Percentiles rank a stretch among this genome's conserved stretches.
These are phyloP conservation scores for Temnopleurus reevesii DNA, from an alignment of 53 echinoderm and acorn worm species.

Conservation along the genomic window DNA sequence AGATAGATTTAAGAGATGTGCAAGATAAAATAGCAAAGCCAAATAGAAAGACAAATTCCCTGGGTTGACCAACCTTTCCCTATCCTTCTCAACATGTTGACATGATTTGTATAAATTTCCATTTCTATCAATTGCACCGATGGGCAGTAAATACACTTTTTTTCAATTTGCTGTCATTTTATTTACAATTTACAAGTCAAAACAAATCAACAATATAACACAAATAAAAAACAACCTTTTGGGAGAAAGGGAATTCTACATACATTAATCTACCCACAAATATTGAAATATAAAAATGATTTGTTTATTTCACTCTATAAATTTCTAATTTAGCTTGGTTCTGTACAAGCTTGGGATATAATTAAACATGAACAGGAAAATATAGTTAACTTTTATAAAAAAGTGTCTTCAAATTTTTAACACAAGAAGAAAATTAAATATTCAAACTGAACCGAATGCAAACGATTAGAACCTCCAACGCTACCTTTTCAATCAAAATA, in stretches of 20 bases:
- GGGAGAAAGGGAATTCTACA: not conserved
- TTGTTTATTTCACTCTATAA: not conserved
- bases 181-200: conserved; percentile 41
- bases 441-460: too few relatives aligned
- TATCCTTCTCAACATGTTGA: conserved; percentile 8
- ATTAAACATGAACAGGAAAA: too few relatives aligned
- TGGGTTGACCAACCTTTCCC: not conserved
- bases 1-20: not conserved
- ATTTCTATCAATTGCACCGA: conserved; percentile 21
- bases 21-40: conserved; percentile 15
- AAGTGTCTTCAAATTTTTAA: too few relatives aligned
- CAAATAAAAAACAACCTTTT: not conserved
- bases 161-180: conserved; percentile 12
- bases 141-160: conserved; percentile 29
- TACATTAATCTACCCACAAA: not conserved
- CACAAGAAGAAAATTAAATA: too few relatives aligned
- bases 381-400: too few relatives aligned
- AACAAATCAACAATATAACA: not conserved
- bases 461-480: too few relatives aligned
- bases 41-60: conserved; percentile 41
- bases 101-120: not conserved
- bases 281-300: not conserved
- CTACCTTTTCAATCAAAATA: too few relatives aligned
- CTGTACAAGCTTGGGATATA: not conserved
- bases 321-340: not conserved